Conservation (phyloP, 2,888 invertebrate species). For the Melanotus villosus region DNA sequence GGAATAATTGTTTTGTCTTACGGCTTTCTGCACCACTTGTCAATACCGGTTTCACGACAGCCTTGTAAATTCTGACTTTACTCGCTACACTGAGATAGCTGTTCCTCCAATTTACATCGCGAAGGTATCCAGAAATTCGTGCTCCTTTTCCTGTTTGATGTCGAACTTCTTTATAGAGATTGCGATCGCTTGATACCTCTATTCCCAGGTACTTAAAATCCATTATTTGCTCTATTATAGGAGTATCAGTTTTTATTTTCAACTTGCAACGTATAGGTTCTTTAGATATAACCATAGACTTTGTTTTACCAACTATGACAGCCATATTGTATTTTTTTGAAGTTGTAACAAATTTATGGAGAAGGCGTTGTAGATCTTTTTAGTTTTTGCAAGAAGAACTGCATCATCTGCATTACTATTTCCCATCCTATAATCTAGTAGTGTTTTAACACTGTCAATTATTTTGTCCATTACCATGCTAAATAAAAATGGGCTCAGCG, state of each 20-base stretch:
- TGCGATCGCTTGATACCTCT: background rate
- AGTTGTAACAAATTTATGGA: slow-evolving; percentile 1
- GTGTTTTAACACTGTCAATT: background rate
- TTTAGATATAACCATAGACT: slow-evolving; percentile 1
- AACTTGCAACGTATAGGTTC: background rate
- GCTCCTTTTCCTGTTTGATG: background rate
- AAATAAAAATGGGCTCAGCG: slow-evolving; percentile 11
- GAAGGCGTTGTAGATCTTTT: background rate
- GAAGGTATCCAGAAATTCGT: background rate
- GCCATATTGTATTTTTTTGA: background rate
- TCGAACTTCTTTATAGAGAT: slow-evolving; percentile 1
- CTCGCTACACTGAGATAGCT: background rate
- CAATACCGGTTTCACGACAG: background rate
- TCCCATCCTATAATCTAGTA: background rate
- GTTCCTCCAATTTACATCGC: background rate
- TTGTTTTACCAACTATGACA: background rate
- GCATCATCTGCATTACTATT: slow-evolving; percentile 4
- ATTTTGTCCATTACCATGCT: slow-evolving; percentile 17
- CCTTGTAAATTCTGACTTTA: background rate
- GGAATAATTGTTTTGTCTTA: background rate
- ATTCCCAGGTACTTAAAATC: slow-evolving; percentile 1
- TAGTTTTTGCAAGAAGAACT: background rate
- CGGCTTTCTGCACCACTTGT: background rate
- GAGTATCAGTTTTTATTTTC: background rate
- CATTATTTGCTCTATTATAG: slow-evolving; percentile 2